Evolutionary conservation across 2,113 vertebrate genomes (phyloP), one percentile per base, ranked within the genome.

Genomic region (Miniopterus natalensis): DNA sequence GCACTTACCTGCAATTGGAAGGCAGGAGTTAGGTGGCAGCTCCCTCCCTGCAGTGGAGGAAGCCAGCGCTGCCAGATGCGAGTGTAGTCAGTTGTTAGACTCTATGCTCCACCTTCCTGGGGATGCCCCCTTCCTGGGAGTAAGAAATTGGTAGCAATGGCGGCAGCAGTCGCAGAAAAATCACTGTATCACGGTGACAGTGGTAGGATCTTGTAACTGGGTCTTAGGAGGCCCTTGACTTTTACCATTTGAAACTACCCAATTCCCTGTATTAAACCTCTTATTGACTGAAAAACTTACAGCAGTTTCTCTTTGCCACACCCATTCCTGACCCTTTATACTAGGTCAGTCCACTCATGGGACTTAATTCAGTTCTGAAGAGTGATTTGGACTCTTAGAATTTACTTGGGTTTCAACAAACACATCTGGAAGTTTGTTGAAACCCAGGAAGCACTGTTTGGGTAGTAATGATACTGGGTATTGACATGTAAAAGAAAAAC

Each of bases 361-460:
- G 36, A 73, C 29, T 87, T 73, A 90, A 70, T 55, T 86, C 49
- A 31, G 31, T 88, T 75, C 42, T 70, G 31, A 79, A n/a, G 94
- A 79, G 18, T n/a, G 25, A 70, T 6, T 21, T 18, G 51, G 86
- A 92, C 11, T 68, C 31, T 49, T 65, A 80, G n/a, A 53, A 45
- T 42, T 88, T 87, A 45, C 3, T 29, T 84, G n/a, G 36, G 36
- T 36, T 36, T 36, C 36, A 36, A 36, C 36, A 36, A 84, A 87
- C 65, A 92, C 49, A 80, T 45, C 80, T 66, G 55, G 9, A 85
- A 36, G 11, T 73, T 36, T 94, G 36, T 59, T 90, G 75, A 77
- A 93, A 77, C 20, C 23, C 31, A 63, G 61, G 71, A 70, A 87
- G 31, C 51, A 77, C n/a, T 88, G 59, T 83, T 75, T 70, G 57